phyloP scores from a whole-genome alignment of 2,797 vertebrate genomes.

The Anabas testudineus region DNA sequence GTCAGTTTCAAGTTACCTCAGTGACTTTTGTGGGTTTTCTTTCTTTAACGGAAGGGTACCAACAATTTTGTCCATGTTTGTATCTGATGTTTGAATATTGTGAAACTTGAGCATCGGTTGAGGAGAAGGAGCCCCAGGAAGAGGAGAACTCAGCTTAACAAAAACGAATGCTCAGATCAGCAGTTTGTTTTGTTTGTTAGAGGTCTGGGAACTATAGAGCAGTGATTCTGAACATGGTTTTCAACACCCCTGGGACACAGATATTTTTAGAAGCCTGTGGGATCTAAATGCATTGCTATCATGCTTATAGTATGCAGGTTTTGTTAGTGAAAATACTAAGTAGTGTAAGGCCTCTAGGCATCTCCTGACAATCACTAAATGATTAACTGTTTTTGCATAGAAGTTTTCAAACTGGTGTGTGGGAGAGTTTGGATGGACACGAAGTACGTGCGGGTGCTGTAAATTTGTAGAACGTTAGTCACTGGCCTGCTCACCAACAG shows the following conservation, averaged over 20 bases:
- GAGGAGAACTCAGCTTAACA: conserved; percentile 1
- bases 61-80: too few relatives aligned
- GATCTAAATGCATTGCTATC: neutral
- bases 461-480: neutral
- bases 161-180: neutral
- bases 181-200: neutral
- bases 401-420: neutral
- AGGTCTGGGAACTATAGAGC: neutral
- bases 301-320: neutral
- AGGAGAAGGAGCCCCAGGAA: neutral
- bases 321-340: neutral
- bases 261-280: neutral
- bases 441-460: neutral
- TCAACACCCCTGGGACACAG: neutral
- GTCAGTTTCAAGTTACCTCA: too few relatives aligned
- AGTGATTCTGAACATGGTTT: neutral
- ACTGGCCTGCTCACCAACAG: too few relatives aligned
- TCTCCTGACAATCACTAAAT: neutral
- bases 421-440: neutral
- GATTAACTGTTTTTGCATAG: neutral
- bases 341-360: neutral
- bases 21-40: too few relatives aligned
- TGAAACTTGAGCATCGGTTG: neutral
- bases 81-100: neutral
- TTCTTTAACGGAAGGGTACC: too few relatives aligned